A percentile compares a stretch with the other conserved stretches of the same genome.
These are phyloP conservation scores for Drosophila differens DNA, from an alignment of 2,888 invertebrate species.

Conservation along the genomic window DNA sequence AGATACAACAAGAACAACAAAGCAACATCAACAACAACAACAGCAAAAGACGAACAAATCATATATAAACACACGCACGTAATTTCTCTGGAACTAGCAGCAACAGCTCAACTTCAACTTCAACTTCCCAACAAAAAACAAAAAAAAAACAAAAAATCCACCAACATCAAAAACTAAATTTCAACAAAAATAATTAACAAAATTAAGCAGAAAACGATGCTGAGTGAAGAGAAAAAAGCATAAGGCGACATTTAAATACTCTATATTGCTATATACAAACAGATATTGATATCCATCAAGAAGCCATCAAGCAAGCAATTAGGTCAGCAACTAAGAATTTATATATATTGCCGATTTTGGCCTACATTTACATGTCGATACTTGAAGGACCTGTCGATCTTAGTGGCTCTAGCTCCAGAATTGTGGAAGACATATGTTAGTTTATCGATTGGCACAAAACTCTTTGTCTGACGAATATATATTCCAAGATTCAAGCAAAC, in stretches of 20 bases:
- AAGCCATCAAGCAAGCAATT: not conserved
- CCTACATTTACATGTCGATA: too few species aligned
- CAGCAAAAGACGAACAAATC: conserved; percentile 11
- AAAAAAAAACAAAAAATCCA: conserved; percentile 20
- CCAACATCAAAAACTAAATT: conserved; percentile 30
- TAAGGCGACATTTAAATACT: conserved; percentile 18
- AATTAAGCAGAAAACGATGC: conserved; percentile 49
- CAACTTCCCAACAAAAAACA: conserved; percentile 13
- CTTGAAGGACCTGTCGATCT: not conserved
- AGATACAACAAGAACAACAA: conserved; percentile 8
- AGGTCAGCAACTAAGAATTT: too few species aligned
- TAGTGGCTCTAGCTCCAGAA: too few species aligned
- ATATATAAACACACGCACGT: conserved; percentile 70
- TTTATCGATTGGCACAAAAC: too few species aligned
- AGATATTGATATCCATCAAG: not conserved
- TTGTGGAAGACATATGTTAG: too few species aligned
- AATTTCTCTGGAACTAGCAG: conserved; percentile 69
- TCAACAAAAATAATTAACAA: conserved; percentile 72
- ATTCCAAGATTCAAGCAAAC: not conserved
- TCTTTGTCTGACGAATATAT: not conserved
- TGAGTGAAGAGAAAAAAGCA: conserved; percentile 3
- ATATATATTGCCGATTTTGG: too few species aligned
- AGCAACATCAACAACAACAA: not conserved
- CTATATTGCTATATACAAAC: conserved; percentile 1
- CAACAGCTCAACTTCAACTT: conserved; percentile 25